phyloP scores from a whole-genome alignment of 2,888 invertebrate species.

The Drosophila parthenogenetica region DNA sequence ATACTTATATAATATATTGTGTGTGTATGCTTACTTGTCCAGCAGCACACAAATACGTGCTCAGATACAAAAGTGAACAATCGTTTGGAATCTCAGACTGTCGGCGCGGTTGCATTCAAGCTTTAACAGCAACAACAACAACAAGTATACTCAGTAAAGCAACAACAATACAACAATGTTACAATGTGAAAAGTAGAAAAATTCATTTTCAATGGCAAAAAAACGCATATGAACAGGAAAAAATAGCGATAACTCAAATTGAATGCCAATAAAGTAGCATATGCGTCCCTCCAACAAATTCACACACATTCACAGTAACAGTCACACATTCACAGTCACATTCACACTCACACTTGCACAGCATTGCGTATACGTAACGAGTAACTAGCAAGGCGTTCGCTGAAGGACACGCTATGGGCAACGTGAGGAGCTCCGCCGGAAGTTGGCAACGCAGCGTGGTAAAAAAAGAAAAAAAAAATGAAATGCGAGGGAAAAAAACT shows the following conservation, averaged over 20 bases:
- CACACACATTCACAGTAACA: conserved; percentile 17
- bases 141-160: not conserved
- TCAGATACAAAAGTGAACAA: conserved; percentile 58
- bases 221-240: conserved; percentile 76
- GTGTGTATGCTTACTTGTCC: conserved; percentile 12
- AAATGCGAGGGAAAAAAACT: conserved; percentile 34
- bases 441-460: conserved; percentile 56
- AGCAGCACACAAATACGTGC: conserved; percentile 50
- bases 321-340: too few species aligned
- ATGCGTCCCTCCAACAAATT: conserved; percentile 67
- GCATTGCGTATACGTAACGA: conserved; percentile 57
- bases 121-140: conserved; percentile 25
- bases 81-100: conserved; percentile 64
- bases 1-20: conserved; percentile 5
- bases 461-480: conserved; percentile 17
- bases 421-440: conserved; percentile 53
- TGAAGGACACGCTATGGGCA: conserved; percentile 65
- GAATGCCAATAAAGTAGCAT: conserved; percentile 83
- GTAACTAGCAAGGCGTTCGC: conserved; percentile 71
- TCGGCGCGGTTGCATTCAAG: conserved; percentile 52
- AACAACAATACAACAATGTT: conserved; percentile 35
- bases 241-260: conserved; percentile 83
- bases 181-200: conserved; percentile 65
- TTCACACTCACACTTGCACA: conserved; percentile 25
- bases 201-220: conserved; percentile 68